Base-by-base conservation (phyloP, 2,113 vertebrate species). In the Spilogale gracilis region DNA sequence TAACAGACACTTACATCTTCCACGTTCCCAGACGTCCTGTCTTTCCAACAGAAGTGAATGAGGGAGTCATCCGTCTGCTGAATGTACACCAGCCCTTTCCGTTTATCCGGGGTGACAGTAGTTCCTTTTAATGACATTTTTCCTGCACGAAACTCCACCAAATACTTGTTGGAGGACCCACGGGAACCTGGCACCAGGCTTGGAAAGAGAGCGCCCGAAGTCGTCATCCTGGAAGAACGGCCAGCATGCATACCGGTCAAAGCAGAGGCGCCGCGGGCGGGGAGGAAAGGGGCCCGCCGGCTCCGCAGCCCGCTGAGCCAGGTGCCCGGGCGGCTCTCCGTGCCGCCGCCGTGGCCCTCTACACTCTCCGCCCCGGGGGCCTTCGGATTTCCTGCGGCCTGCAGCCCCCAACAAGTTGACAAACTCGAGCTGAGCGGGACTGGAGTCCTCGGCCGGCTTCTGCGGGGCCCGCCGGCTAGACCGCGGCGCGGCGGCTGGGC, bases 21-120 rank as follows among this genome's bases (percentile, higher is more conserved):
- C 30, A 99, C 99, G 0, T 99, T 99, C 52, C 99, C 99, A 0
- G 99, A 99, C 9, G 99, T 99, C 93, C 99, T 98, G 98, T 99
- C 99, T 97, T 99, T 99, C 99, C 99, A 99, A 98, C 99, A 99
- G 98, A 99, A 99, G 98, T 99, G 99, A 92, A 99, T 99, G 96
- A 99, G 99, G 21, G 99, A 99, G 98, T 99, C 99, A 0, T 99
- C 99, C 0, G 99, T 99, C 96, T 99, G 99, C 98, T 99, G 99
- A 97, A 99, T 99, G 98, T 99, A 99, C 58, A 99, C 99, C 1
- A 99, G 99, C 69, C 99, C 99, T 99, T 99, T 99, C 95, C 99
- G 99, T 73, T 99, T 99, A 98, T 99, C 99, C 0, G 99, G 99
- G 14, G 99, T 99, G 93, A 99, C 99, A 0, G 99, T 99, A 88